Conservation (phyloP, 1,140 invertebrate species). For the Daktulosphaira vitifoliae region DNA sequence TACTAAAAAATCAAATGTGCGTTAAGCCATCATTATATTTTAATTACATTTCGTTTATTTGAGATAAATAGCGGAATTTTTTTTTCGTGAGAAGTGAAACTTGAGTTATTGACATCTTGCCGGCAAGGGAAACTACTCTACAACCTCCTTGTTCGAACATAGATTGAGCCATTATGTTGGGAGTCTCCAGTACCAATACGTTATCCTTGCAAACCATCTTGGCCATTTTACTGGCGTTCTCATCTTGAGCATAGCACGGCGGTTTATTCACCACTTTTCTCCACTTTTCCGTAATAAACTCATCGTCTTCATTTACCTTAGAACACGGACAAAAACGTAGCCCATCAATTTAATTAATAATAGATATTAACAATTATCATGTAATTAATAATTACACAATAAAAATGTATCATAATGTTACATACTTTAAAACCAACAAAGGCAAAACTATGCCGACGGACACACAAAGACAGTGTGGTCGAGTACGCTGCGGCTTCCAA, state of each 20-base stretch:
- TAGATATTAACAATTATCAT: too few relatives aligned
- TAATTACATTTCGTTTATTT: slow-evolving; percentile 34
- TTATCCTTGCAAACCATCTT: slow-evolving; percentile 18
- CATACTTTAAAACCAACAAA: slow-evolving; percentile 33
- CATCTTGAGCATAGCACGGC: slow-evolving; percentile 10
- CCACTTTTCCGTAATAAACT: slow-evolving; percentile 24
- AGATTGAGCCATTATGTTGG: slow-evolving; percentile 28
- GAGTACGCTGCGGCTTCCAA: slow-evolving; percentile 24
- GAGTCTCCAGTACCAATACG: slow-evolving; percentile 32
- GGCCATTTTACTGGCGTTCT: slow-evolving; percentile 8
- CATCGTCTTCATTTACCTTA: slow-evolving; percentile 31
- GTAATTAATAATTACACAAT: too few relatives aligned
- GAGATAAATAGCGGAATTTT: neutral
- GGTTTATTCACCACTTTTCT: slow-evolving; percentile 27
- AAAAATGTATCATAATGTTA: too few relatives aligned
- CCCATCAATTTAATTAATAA: neutral
- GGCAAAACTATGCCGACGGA: slow-evolving; percentile 27
- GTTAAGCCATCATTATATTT: too few relatives aligned
- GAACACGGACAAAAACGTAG: too few relatives aligned
- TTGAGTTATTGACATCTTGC: slow-evolving; percentile 25
- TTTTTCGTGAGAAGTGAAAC: slow-evolving; percentile 27
- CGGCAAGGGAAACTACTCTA: slow-evolving; percentile 21
- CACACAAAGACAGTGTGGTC: slow-evolving; percentile 32
- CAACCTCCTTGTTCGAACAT: slow-evolving; percentile 10
- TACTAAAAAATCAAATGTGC: too few relatives aligned